These are phyloP conservation scores for Acanthacorydalis orientalis DNA, from an alignment of 2,888 invertebrate species.

Conservation along the genomic window DNA sequence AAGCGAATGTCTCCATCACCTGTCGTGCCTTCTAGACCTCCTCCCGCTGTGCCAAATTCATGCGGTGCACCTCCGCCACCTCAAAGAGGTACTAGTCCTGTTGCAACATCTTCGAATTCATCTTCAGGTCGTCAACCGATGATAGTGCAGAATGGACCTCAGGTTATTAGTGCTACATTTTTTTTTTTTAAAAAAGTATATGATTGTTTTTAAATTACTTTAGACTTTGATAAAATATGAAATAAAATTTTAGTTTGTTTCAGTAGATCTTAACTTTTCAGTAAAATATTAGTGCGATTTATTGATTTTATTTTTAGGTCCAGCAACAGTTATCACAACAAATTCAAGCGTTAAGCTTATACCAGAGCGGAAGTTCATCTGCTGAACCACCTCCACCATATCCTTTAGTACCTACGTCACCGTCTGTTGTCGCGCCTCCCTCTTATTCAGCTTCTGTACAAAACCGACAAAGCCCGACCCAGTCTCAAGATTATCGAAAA, in stretches of 20 bases:
- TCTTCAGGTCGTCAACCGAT: conserved; percentile 46
- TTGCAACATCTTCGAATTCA: conserved; percentile 25
- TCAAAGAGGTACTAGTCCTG: conserved; percentile 59
- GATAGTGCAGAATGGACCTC: conserved; percentile 67
- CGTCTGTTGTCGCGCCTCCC: conserved; percentile 49
- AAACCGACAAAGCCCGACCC: conserved; percentile 74
- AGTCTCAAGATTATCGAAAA: conserved; percentile 62
- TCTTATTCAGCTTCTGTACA: conserved; percentile 76
- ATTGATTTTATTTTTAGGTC: conserved; percentile 20
- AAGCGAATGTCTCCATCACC: conserved; percentile 62
- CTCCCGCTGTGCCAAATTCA: conserved; percentile 38
- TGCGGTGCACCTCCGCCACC: conserved; percentile 33
- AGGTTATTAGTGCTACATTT: conserved; percentile 17
- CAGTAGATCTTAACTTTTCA: no score
- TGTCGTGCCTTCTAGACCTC: conserved; percentile 48
- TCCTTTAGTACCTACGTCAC: conserved; percentile 31
- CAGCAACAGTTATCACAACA: conserved; percentile 79
- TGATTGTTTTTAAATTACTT: no score
- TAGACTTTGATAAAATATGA: no score
- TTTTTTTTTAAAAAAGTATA: conserved; percentile 7
- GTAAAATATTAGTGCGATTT: not conserved
- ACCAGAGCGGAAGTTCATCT: conserved; percentile 41
- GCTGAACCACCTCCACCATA: conserved; percentile 29
- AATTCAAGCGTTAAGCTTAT: conserved; percentile 70
- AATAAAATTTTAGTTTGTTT: no score